A percentile compares a stretch with the other conserved stretches of the same genome.
These are phyloP conservation scores for Gymnogyps californianus DNA, from an alignment of 2,113 vertebrate genomes.

Conservation along the genomic window DNA sequence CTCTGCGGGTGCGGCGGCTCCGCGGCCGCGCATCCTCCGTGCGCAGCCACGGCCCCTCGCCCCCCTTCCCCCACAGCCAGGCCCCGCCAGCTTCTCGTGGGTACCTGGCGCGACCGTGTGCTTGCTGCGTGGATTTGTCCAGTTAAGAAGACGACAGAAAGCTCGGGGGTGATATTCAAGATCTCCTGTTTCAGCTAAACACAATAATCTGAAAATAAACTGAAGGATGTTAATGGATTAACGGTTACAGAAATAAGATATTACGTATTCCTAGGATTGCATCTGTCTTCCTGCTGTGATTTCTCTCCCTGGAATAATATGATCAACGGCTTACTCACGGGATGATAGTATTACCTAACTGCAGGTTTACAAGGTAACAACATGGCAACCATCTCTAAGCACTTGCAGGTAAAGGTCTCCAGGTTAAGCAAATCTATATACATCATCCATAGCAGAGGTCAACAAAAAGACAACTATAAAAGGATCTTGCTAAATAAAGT, in stretches of 20 bases:
- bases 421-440: neutral
- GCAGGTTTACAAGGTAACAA: neutral
- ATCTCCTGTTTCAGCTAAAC: neutral
- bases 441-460: neutral
- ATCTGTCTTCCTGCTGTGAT: accelerated
- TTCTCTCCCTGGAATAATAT: accelerated
- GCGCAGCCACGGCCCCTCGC: neutral
- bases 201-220: neutral
- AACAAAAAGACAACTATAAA: neutral
- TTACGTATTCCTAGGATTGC: accelerated
- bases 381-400: neutral
- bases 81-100: neutral
- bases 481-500: neutral
- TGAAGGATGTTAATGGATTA: accelerated
- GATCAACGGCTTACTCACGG: accelerated
- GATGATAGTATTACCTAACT: accelerated
- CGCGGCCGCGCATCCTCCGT: neutral
- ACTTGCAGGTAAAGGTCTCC: neutral
- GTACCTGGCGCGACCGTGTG: accelerated
- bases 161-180: accelerated
- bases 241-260: accelerated
- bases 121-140: accelerated
- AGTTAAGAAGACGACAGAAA: accelerated
- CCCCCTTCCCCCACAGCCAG: neutral
- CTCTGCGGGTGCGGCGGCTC: neutral